Evolutionary conservation across 2,797 vertebrate species (phyloP), one percentile per base, ranked within the genome.

Genomic region (Mallotus villosus): DNA sequence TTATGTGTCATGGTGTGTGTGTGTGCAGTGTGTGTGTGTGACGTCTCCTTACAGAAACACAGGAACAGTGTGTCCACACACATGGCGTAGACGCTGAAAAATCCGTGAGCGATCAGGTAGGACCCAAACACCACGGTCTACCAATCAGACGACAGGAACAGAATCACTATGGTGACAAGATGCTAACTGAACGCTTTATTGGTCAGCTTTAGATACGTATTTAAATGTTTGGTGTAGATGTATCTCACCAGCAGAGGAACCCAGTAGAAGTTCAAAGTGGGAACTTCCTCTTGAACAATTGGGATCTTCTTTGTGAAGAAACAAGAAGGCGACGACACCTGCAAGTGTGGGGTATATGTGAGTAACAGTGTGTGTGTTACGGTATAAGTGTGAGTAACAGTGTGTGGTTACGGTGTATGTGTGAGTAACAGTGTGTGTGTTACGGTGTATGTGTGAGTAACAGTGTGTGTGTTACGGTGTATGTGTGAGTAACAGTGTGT

Each of bases 11-110:
- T n/a, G n/a, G n/a, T 12, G 21, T 60, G 2, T 16, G 14, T 21
- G n/a, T 17, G 4, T 64, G 12, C 25, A 19, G 27, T 16, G 7
- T 27, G 68, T 4, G 37, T 1, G 17, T n/a, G 17, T 37, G 32
- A 34, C 9, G 8, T 25, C 6, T 25, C 29, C 69, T 63, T 25
- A 62, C 59, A 53, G 60, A 37, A 57, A 86, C 96, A 98, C 85
- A 98, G 93, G 87, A 97, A 97, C 77, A 97, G 92, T 0, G 96
- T 98, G 85, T 98, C 95, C 0, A 98, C 94, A 86, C 96, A 98
- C 91, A 95, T 96, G 90, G 94, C 92, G 85, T 97, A 98, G 90
- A 98, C 93, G 2, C 94, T 96, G 94, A 97, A 97, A 92, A 96
- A 97, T 8, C 94, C 94, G 0, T 97, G 94, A 57, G 96, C 96